Percentiles rank a stretch among this genome's conserved stretches.
phyloP scores from a whole-genome alignment of 1,140 invertebrate genomes.

The Bemisia tabaci region DNA sequence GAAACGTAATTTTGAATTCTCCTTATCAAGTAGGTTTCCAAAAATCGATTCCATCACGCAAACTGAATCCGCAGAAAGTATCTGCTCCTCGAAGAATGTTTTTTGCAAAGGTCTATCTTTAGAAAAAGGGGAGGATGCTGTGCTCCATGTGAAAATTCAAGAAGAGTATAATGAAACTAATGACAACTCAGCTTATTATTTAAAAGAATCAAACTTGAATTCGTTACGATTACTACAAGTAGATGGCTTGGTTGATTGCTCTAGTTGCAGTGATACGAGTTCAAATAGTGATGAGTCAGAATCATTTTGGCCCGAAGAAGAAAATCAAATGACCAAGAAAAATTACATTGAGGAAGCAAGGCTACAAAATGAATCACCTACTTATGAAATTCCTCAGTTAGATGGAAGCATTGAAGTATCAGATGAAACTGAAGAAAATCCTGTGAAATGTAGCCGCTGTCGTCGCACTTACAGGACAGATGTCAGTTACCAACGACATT shows the following conservation, averaged over 20 bases:
- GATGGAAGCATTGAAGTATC: constrained; percentile 55
- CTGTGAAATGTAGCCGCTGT: constrained; percentile 75
- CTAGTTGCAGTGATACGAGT: not conserved
- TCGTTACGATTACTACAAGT: not conserved
- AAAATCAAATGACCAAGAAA: not conserved
- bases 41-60: too few relatives aligned
- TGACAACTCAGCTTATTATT: not conserved
- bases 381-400: constrained; percentile 43
- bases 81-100: too few relatives aligned
- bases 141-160: constrained; percentile 9
- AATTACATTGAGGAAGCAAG: not conserved
- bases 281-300: not conserved
- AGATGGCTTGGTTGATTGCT: not conserved
- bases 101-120: too few relatives aligned
- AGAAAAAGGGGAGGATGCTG: too few relatives aligned
- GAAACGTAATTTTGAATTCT: too few relatives aligned
- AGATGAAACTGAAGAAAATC: constrained; percentile 41
- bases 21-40: too few relatives aligned
- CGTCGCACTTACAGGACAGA: constrained; percentile 77
- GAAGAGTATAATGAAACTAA: constrained; percentile 7
- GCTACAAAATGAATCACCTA: too few relatives aligned
- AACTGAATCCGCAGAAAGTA: too few relatives aligned
- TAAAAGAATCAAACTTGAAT: not conserved
- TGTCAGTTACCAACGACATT: constrained; percentile 70
- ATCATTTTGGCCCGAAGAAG: not conserved